A percentile compares a stretch with the other conserved stretches of the same genome.
These are phyloP conservation scores for Gasterosteus aculeatus DNA, from an alignment of 2,113 vertebrate species.

Conservation along the genomic window DNA sequence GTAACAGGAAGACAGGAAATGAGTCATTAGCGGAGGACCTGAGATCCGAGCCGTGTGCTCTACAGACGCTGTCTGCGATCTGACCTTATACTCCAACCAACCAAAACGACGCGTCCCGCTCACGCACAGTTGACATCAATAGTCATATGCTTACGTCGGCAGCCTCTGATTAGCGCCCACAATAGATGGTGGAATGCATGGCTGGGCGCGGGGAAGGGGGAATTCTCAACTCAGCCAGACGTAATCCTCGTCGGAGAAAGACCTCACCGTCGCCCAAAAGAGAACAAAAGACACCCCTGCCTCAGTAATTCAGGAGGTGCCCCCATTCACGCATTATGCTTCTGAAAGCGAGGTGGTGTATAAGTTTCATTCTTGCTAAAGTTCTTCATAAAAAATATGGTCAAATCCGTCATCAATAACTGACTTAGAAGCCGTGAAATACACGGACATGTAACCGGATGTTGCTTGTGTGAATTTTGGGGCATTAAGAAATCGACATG, in stretches of 20 bases:
- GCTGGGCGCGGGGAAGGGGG: conserved; percentile 42
- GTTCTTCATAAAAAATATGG: conserved; percentile 20
- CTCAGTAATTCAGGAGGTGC: conserved; percentile 61
- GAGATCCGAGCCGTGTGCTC: conserved; percentile 37
- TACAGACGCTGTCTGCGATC: conserved; percentile 19
- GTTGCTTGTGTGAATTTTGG: conserved; percentile 35
- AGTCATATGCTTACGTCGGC: conserved; percentile 64
- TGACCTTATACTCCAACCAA: conserved; percentile 11
- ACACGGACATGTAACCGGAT: conserved; percentile 41
- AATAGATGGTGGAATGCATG: conserved; percentile 62
- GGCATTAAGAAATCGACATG: conserved; percentile 16
- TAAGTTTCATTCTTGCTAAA: conserved; percentile 36
- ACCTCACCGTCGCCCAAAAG: conserved; percentile 54
- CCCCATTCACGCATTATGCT: conserved; percentile 47
- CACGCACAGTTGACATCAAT: conserved; percentile 33
- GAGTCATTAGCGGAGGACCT: conserved; percentile 59
- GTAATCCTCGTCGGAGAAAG: conserved; percentile 69
- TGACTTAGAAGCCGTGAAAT: conserved; percentile 22
- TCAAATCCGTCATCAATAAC: conserved; percentile 2
- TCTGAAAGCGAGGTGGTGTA: conserved; percentile 44
- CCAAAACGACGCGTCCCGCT: conserved; percentile 16
- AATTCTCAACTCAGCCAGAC: conserved; percentile 51
- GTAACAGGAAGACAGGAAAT: conserved; percentile 63
- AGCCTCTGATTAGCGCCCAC: conserved; percentile 55
- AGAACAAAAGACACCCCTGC: conserved; percentile 68